phyloP scores from a whole-genome alignment of 1,140 invertebrate genomes.

The Papilio dardanus region DNA sequence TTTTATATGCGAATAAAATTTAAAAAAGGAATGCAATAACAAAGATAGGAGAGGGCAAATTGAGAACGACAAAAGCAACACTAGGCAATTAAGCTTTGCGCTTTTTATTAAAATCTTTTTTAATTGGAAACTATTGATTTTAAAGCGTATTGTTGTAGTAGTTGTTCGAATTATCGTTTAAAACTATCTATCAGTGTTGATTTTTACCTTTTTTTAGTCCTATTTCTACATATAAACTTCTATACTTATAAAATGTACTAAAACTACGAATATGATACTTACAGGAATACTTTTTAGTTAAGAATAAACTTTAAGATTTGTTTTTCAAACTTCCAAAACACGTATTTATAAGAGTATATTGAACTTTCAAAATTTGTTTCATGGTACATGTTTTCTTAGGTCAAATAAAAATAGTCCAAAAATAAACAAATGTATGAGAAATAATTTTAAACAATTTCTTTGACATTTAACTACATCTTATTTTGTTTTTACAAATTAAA shows the following conservation, averaged over 20 bases:
- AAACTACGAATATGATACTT: not conserved
- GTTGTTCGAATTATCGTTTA: not conserved
- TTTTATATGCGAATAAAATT: not conserved
- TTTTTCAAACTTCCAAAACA: not conserved
- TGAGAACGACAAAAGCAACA: not conserved
- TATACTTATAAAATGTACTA: too few relatives aligned
- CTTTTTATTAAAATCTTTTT: not conserved
- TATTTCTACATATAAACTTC: too few relatives aligned
- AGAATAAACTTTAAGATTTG: not conserved
- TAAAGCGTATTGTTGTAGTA: not conserved
- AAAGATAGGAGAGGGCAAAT: constrained; percentile 1
- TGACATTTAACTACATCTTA: too few relatives aligned
- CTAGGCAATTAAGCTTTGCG: not conserved
- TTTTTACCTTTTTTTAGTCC: not conserved
- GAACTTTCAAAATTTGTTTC: not conserved
- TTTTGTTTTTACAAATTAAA: too few relatives aligned
- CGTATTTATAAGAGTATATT: not conserved
- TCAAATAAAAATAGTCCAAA: not conserved
- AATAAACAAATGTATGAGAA: too few relatives aligned
- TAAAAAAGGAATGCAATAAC: not conserved
- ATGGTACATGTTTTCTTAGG: not conserved
- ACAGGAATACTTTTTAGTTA: not conserved
- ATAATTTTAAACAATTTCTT: too few relatives aligned
- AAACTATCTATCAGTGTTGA: not conserved
- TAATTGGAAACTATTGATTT: not conserved